Base-by-base conservation (phyloP, 1,140 invertebrate species). In the Bradysia coprophila region DNA sequence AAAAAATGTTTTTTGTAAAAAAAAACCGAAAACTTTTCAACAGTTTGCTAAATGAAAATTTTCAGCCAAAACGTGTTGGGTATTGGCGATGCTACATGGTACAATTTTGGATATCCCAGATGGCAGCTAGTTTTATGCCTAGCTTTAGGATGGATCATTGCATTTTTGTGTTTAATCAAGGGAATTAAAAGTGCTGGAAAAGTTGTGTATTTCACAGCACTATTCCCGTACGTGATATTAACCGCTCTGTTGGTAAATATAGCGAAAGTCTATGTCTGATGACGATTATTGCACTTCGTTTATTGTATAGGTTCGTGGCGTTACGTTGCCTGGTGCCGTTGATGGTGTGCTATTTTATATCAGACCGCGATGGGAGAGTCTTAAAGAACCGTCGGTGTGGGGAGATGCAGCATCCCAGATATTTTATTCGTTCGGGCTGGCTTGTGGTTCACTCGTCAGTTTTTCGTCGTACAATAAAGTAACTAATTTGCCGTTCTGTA, bases 101-200 rank as follows among this genome's bases (percentile, higher is more conserved):
- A 21, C 13, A 6, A 21, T 39, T 39, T 10, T 3, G 38, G 38
- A n/a, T 22, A 21, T 22, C 38, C 38, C 22, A 13, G 38, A 42
- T 34, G 13, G 9, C 19, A 43, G 55, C 57, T 86, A 10, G 68
- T 83, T 10, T 65, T 76, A 2, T 79, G 75, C 46, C 65, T 87
- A 4, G 63, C 77, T 13, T 61, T 79, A 1, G 72, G 72, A 1
- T 87, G 82, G 81, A 49, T 81, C 33, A 58, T 85, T 34, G 76
- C 79, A 23, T 87, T 78, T 58, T 68, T 85, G 11, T 78, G 75
- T 47, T 75, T 73, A 13, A 65, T 66, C 33, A 66, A 66, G 64
- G 79, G 78, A 31, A 71, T 81, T 33, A 68, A 73, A 58, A 79
- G 76, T 46, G 76, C 81, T 2, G 87, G 87, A 40, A 91, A 91